Evolutionary conservation across 2,888 invertebrate genomes (phyloP), one percentile per base, ranked within the genome.

Genomic region (Agapostemon virescens): DNA sequence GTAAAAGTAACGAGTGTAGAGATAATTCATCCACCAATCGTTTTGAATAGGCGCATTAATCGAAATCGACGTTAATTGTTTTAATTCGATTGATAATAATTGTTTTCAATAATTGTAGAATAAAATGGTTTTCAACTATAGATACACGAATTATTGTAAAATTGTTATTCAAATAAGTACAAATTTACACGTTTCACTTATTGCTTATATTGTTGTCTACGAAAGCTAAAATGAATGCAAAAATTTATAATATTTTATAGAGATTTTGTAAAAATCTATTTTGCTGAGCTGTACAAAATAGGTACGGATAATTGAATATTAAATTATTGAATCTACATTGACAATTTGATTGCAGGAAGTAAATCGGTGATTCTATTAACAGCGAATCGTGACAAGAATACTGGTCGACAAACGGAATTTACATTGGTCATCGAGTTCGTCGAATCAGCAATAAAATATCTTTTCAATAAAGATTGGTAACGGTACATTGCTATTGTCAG

Each of bases 381-480:
- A 38, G 67, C 17, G 3, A 11, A 45, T 30, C 69, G 66, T 52
- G 72, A 69, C 49, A 36, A 61, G 87, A 87, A 88, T 88, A 82
- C 75, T 76, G 85, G 83, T 79, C 73, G 76, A 68, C 74, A 67
- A 36, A 42, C 61, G 78, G 66, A 67, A 77, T 74, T 78, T 74
- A 73, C 82, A 55, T 69, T 69, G 73, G 55, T 17, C 67, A 26
- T 30, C 30, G 42, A 26, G 66, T 26, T 74, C 68, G 40, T 64
- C 55, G 63, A 55, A 64, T 76, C 69, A 52, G 69, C 75, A 69
- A 66, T 71, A 66, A 71, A 69, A 71, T 74, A 66, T 63, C 45
- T 61, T 33, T 72, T 61, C 70, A 52, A 36, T 55, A 74, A 40
- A 33, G 36, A 73, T 49, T 2, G 40, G 52, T 75, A 74, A 68